Conservation (phyloP, 2,888 invertebrate species). For the Caenorhabditis doughertyi region DNA sequence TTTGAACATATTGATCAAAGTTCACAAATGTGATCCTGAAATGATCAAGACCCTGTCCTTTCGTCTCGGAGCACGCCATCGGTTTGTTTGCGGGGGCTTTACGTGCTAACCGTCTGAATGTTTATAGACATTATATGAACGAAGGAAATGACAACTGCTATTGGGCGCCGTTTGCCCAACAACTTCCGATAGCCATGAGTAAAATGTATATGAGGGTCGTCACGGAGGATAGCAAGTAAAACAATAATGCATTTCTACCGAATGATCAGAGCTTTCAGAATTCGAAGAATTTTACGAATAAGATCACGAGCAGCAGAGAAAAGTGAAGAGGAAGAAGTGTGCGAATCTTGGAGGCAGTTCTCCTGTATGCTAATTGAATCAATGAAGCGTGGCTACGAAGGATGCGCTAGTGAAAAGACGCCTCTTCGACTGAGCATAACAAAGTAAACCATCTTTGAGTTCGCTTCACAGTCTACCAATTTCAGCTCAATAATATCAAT, state of each 20-base stretch:
- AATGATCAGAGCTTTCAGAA: conserved; percentile 55
- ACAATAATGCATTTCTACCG: too few species aligned
- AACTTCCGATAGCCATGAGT: conserved; percentile 73
- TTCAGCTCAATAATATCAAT: conserved; percentile 75
- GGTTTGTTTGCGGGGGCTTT: conserved; percentile 43
- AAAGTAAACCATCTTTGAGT: conserved; percentile 57
- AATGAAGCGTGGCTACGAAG: conserved; percentile 75
- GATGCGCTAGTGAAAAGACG: conserved; percentile 73
- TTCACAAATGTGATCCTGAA: conserved; percentile 75
- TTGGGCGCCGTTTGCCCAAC: conserved; percentile 77
- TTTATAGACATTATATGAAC: conserved; percentile 69
- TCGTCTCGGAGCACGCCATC: conserved; percentile 73
- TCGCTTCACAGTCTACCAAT: neutral
- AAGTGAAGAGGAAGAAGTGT: conserved; percentile 73
- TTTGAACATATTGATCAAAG: conserved; percentile 73
- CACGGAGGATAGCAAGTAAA: conserved; percentile 68
- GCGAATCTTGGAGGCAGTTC: conserved; percentile 74
- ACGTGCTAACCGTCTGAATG: too few species aligned
- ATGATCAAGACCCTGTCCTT: conserved; percentile 73
- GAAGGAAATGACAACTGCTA: conserved; percentile 75
- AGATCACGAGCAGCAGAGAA: conserved; percentile 67
- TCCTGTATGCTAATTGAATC: conserved; percentile 72
- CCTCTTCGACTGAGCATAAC: conserved; percentile 73
- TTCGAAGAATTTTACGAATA: conserved; percentile 70
- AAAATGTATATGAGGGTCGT: conserved; percentile 70